Evolutionary conservation across 1,140 invertebrate genomes (phyloP).

Genomic region (Subanguina moxae): DNA sequence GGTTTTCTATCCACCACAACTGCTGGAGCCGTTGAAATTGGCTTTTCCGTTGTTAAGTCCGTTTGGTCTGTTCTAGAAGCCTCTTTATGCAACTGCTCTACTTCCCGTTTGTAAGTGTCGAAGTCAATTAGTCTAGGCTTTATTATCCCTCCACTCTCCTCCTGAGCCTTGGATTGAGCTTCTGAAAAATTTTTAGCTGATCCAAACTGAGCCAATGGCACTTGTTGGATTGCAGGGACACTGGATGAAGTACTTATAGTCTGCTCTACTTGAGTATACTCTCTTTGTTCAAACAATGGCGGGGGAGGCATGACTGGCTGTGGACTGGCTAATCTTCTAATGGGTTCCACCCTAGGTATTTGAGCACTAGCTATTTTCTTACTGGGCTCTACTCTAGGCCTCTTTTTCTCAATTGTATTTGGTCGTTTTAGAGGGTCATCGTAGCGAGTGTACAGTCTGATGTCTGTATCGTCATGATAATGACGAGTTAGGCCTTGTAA

Average conservation of each 20-base stretch:
- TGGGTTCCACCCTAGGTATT: not conserved
- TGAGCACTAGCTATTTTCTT: not conserved
- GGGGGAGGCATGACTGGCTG: not conserved
- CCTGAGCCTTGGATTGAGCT: not conserved
- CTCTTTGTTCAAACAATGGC: not conserved
- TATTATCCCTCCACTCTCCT: not conserved
- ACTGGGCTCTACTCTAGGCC: not conserved
- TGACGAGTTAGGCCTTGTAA: constrained; percentile 31
- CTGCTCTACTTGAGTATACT: not conserved
- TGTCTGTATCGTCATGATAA: constrained; percentile 29
- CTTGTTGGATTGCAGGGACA: too few relatives aligned
- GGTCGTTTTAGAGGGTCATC: constrained; percentile 17
- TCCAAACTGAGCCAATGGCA: not conserved
- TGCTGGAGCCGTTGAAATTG: constrained; percentile 16
- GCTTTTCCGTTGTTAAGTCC: not conserved
- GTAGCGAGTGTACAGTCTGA: constrained; percentile 41
- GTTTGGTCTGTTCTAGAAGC: constrained; percentile 17
- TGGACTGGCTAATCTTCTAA: not conserved
- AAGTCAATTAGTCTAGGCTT: constrained; percentile 41
- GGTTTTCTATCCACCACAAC: constrained; percentile 7
- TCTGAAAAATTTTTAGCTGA: constrained; percentile 3
- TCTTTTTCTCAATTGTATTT: not conserved
- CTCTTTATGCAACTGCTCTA: constrained; percentile 36
- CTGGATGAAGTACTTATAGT: not conserved
- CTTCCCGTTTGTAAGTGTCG: constrained; percentile 39